Base-by-base conservation (phyloP, 1,140 invertebrate species). In the Drosophila leontia region DNA sequence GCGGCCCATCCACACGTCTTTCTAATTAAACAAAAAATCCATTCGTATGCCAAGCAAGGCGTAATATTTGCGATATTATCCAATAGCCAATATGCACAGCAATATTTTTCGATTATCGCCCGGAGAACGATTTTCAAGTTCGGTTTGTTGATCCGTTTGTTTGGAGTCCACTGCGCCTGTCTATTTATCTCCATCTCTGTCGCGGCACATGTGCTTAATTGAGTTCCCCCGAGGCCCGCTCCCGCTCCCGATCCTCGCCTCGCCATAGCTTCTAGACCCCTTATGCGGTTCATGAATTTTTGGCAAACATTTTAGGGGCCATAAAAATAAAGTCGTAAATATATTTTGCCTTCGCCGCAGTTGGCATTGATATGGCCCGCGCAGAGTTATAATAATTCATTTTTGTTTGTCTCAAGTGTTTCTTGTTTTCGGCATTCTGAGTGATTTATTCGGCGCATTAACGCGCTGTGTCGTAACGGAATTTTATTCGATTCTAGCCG, bases 301-400 rank as follows among this genome's bases (percentile, higher is more conserved):
- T 82, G 79, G 79, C 79, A 75, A 75, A 63, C 78, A 77, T 81
- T 81, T 72, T 72, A 62, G 60, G 56, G 79, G 68, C 76, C 81
- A 84, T 84, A 34, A 77, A 82, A 69, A 34, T 59, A 9, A 64
- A 68, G 55, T 68, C 59, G 67, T 69, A 69, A 67, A 79, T 70
- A 65, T 50, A 55, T 75, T 45, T 65, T 61, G 55, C 48, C 47
- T 55, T 68, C 12, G 48, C 64, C 55, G 71, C 44, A 70, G 80
- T 69, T 83, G 80, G 69, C 80, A 83, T 79, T 83, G 80, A 23
- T 55, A 57, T 48, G 51, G 64, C 51, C 19, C 17, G 19, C 26
- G 19, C 42, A 11, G 70, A 60, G 32, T 50, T 71, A 37, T 74
- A 62, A 72, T 62, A 61, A 74, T 55, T 62, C 60, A 62, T 45